Evolutionary conservation across 2,888 invertebrate species (phyloP), one percentile per base, ranked within the genome.

Genomic region (Dinocampus coccinellae): DNA sequence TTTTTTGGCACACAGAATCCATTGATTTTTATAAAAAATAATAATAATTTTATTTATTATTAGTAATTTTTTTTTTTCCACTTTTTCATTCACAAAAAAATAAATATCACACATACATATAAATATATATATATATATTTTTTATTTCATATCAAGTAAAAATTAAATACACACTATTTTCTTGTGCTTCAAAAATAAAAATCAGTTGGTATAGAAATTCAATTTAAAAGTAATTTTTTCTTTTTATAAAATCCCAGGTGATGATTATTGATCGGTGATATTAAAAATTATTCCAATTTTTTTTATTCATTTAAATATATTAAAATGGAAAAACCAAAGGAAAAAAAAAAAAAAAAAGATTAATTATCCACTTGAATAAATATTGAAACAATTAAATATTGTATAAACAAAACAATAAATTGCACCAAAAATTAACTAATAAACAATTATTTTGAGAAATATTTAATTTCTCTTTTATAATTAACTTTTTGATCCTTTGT

Each of bases 231-330:
- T 26, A n/a, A 58, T 58, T 58, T 33, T 16, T 58, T 58, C n/a
- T 16, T 33, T 58, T 58, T 58, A 58, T 58, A 58, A 29, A 33
- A 58, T 58, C 58, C 58, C 58, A 58, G 58, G 33, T 57, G 57
- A 22, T 55, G 22, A 55, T 58, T 29, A n/a, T 58, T 58, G 33
- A 57, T n/a, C 1, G 16, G n/a, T 29, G 10, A 33, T 29, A 58
- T 26, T 55, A 55, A 55, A 24, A 24, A 55, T 55, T 24, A 6
- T 55, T 11, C 7, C 4, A 47, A 6, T 16, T n/a, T 16, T 16
- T 36, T 47, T 47, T 7, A 47, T 20, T n/a, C 16, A 16, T 16
- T 47, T 7, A n/a, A 9, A 16, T 3, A 16, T 16, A 16, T n/a
- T 4, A n/a, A 39, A 10, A 1, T 16, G 1, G 3, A 47, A 47